Conservation (phyloP, 2,113 vertebrate genomes). For the Neodon shergylaensis region DNA sequence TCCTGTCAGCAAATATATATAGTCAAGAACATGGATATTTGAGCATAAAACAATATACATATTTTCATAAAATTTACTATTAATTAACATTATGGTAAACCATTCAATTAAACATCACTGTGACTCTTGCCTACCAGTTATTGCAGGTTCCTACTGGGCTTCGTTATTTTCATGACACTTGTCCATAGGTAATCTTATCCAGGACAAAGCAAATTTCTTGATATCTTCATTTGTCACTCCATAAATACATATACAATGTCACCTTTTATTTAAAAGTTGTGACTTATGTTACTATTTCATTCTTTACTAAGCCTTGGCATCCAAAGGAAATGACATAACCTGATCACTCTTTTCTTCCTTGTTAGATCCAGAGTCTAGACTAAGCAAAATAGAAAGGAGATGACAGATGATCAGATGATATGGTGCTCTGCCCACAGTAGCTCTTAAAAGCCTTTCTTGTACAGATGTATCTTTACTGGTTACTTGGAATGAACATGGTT, state of each 20-base stretch:
- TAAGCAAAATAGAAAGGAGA: not conserved
- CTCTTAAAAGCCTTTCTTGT: accelerated
- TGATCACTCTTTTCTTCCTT: accelerated
- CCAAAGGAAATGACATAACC: not conserved
- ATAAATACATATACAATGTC: not conserved
- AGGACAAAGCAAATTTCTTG: not conserved
- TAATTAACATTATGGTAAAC: no score
- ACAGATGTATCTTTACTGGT: accelerated
- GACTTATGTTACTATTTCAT: not conserved
- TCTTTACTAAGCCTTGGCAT: not conserved
- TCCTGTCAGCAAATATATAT: no score
- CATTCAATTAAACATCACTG: no score
- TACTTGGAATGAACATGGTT: not conserved
- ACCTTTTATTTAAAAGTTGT: not conserved
- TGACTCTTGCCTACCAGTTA: no score
- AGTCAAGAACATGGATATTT: no score
- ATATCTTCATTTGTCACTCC: not conserved
- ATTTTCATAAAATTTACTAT: no score
- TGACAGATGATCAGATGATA: no score
- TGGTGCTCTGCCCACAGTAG: not conserved
- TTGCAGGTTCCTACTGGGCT: not conserved
- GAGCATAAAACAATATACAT: no score
- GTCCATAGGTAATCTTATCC: not conserved
- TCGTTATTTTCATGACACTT: not conserved
- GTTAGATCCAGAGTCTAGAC: accelerated